Evolutionary conservation across 2,113 vertebrate species (phyloP), one percentile per base, ranked within the genome.

Genomic region (Eonycteris spelaea): DNA sequence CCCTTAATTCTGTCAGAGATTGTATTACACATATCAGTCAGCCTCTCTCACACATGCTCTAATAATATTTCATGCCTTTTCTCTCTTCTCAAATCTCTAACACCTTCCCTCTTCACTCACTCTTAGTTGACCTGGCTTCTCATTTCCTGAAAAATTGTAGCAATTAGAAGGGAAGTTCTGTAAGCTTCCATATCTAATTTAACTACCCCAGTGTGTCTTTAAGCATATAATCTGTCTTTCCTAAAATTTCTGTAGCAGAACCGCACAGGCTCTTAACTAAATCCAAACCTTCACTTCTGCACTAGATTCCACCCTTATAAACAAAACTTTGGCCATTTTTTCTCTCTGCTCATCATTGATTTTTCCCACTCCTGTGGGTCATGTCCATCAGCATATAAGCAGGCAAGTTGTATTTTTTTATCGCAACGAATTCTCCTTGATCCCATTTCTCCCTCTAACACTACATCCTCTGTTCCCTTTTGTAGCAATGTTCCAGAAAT

Each of bases 31-130:
- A 30, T n/a, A 68, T 67, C 38, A 77, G 19, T 35, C 15, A 38
- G 26, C 7, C 55, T 38, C 6, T 89, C 28, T 84, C 57, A 79
- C 15, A 67, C 3, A 61, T 0, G 0, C 7, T 15, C 30, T 45
- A 55, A 73, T 22, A 5, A 45, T 21, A 88, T 45, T 92, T 30
- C 8, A 15, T 35, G 10, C 24, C 55, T 43, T 53, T 79, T 68
- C 10, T 73, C 22, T 45, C 48, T 70, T 38, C 30, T 73, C 35
- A 74, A 18, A 10, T 38, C 38, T 85, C 75, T 6, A 45, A 73
- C 0, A 85, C 3, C 19, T 83, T 63, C 13, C 7, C 21, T 4
- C 33, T 51, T 51, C 11, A 28, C 6, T 53, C 33, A 26, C 0
- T 85, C 6, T 74, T 83, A 53, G 30, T 45, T 71, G 61, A 75